Percentiles rank a stretch among this genome's conserved stretches.
Conservation (phyloP, 2,888 invertebrate species). For the Cantharis nigra region DNA sequence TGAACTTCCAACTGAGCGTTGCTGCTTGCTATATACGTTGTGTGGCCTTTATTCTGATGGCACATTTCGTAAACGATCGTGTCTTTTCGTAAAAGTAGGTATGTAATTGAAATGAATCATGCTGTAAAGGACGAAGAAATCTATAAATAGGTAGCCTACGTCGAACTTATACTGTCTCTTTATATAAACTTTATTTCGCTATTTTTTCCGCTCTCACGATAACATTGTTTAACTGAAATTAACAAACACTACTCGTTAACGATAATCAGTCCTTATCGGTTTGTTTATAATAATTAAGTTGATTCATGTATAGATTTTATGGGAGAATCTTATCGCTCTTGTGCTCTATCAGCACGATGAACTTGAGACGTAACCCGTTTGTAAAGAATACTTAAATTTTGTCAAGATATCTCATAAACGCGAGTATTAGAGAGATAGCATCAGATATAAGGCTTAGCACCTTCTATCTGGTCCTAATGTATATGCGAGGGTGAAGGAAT, state of each 20-base stretch:
- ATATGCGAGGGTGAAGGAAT: not conserved
- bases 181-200: not conserved
- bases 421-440: not conserved
- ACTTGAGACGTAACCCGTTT: not conserved
- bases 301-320: not conserved
- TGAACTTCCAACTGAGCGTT: not conserved
- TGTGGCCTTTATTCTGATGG: constrained; percentile 37
- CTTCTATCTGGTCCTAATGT: not conserved
- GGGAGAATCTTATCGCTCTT: not conserved
- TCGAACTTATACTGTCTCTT: constrained; percentile 15
- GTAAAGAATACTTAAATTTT: not conserved
- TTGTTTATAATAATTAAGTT: not conserved
- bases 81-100: constrained; percentile 35
- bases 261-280: not conserved
- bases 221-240: not conserved
- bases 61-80: constrained; percentile 35
- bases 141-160: constrained; percentile 34
- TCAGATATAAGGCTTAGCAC: not conserved
- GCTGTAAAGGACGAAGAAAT: constrained; percentile 31
- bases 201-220: not conserved
- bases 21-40: constrained; percentile 4
- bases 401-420: not conserved
- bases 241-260: not conserved
- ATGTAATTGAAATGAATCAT: constrained; percentile 41
- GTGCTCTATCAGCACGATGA: not conserved